These are phyloP conservation scores for Trichogramma pretiosum DNA, from an alignment of 1,140 invertebrate genomes.

Conservation along the genomic window DNA sequence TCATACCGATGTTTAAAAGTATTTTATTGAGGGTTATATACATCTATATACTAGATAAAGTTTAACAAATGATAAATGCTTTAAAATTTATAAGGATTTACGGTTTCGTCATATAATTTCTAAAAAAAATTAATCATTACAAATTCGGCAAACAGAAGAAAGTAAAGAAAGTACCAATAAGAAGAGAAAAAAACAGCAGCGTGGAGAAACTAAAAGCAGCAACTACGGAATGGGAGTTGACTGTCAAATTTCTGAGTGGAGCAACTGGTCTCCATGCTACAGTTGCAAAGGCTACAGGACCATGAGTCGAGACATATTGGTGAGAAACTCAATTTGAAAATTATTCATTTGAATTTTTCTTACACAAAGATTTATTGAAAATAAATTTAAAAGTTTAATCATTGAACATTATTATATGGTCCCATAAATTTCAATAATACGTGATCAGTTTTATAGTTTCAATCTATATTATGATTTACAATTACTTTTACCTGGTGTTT, in stretches of 20 bases:
- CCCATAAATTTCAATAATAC: conserved; percentile 21
- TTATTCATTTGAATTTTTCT: conserved; percentile 1
- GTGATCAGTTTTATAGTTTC: conserved; percentile 19
- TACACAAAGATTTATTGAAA: no score
- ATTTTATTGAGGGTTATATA: no score
- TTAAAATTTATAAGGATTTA: no score
- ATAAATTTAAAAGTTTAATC: conserved; percentile 38
- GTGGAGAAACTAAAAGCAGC: not conserved
- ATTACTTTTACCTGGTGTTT: not conserved
- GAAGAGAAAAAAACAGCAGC: conserved; percentile 6
- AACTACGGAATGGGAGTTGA: conserved; percentile 32
- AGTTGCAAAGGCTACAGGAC: conserved; percentile 51
- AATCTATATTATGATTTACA: conserved; percentile 7
- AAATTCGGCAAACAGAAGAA: no score
- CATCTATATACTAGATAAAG: no score
- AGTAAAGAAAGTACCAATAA: no score
- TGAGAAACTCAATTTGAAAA: conserved; percentile 28
- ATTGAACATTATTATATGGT: conserved; percentile 33
- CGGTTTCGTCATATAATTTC: no score
- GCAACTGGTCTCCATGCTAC: conserved; percentile 52
- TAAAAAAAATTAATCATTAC: no score
- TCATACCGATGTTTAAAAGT: no score
- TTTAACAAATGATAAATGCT: no score
- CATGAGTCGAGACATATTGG: conserved; percentile 41
- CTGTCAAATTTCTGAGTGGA: conserved; percentile 56